Evolutionary conservation across 2,113 vertebrate genomes (phyloP), one percentile per base, ranked within the genome.

Genomic region (Callopanchax toddi): DNA sequence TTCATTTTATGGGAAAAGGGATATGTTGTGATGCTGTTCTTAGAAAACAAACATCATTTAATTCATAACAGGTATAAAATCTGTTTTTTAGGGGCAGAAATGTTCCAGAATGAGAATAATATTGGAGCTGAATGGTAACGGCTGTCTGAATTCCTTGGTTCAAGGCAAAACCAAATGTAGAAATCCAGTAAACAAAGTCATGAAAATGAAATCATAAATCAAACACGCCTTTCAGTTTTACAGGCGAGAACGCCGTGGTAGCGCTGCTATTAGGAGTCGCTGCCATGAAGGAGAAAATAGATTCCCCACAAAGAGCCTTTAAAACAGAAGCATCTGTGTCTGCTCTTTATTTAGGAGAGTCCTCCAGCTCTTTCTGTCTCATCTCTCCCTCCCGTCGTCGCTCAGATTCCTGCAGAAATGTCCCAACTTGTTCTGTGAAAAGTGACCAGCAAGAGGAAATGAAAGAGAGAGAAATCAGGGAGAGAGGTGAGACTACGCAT

Each of bases 391-490:
- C 59, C 6, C 9, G 10, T 13, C 22, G 13, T n/a, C 36, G 20
- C 46, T 20, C 63, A 52, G 63, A 69, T 77, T 59, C 56, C 56
- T 62, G 66, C 60, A 71, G 43, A 42, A 65, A 20, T 67, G 61
- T 53, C 63, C 36, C 57, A 57, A 76, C 18, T 60, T 53, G 43
- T 42, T 57, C 34, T 32, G 29, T 76, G 86, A 87, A 77, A 77
- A 80, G 83, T 76, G 78, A 80, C 62, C 59, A 51, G 72, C 44
- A 29, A 67, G 64, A 71, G 49, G 71, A 79, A 86, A 81, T 81
- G 56, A 80, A 86, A 78, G 67, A 79, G 67, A 68, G 29, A 42
- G 51, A 75, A 77, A 83, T 73, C 75, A 78, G 65, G 77, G 76
- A 65, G 73, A 83, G 74, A 54, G 58, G 63, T 63, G 71, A 81